phyloP scores from a whole-genome alignment of 2,113 vertebrate genomes.

The Dendropsophus ebraccatus region DNA sequence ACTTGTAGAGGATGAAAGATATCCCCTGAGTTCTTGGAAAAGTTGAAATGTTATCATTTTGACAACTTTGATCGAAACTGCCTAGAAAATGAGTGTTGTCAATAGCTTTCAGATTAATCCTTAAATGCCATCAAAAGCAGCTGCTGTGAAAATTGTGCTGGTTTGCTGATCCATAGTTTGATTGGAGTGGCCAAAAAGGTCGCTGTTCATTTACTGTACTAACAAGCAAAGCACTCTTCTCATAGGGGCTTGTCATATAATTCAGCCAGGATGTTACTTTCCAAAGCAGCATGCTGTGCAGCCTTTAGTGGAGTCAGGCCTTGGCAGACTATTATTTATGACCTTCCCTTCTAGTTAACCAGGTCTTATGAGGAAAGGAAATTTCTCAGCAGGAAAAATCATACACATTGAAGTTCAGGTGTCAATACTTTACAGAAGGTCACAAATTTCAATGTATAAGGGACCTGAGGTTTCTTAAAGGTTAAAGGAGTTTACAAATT shows the following conservation, averaged over 20 bases:
- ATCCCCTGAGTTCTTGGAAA: constrained; percentile 43
- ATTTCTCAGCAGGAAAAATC: constrained; percentile 54
- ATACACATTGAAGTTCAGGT: constrained; percentile 44
- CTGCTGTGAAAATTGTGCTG: constrained; percentile 49
- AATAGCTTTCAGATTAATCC: constrained; percentile 47
- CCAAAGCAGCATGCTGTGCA: constrained; percentile 52
- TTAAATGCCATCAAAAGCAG: constrained; percentile 55
- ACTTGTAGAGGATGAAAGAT: constrained; percentile 49
- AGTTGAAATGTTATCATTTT: constrained; percentile 56
- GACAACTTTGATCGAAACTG: constrained; percentile 55
- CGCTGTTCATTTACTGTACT: constrained; percentile 48
- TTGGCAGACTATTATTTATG: constrained; percentile 54
- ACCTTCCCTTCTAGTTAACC: constrained; percentile 47
- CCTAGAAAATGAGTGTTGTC: constrained; percentile 42
- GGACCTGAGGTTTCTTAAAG: not conserved
- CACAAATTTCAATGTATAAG: constrained; percentile 24
- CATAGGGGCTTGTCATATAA: constrained; percentile 49
- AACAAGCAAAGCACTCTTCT: constrained; percentile 25
- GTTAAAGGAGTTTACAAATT: not conserved
- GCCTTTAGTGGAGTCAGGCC: constrained; percentile 21
- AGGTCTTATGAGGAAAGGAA: constrained; percentile 49
- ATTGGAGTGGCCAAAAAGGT: constrained; percentile 36
- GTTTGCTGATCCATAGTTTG: constrained; percentile 54
- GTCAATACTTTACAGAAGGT: constrained; percentile 32
- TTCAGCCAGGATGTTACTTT: constrained; percentile 53